Base-by-base conservation (phyloP, 2,888 invertebrate genomes). In the Cyaniris semiargus region DNA sequence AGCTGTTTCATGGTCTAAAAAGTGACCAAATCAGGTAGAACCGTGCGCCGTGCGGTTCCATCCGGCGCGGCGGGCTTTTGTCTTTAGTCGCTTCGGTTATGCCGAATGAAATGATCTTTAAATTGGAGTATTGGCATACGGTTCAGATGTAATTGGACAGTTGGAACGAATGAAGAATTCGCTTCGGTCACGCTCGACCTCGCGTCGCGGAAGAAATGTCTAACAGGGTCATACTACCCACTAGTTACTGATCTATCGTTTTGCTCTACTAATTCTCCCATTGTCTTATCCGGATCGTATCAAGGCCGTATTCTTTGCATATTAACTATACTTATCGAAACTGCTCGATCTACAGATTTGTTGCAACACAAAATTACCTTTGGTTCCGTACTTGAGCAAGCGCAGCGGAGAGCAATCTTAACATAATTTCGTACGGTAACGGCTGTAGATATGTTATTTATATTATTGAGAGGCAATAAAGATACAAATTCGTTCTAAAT, bases 101-200 rank as follows among this genome's bases (percentile, higher is more conserved):
- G 70, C 38, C 70, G 75, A 34, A 48, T 75, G 76, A 79, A 70
- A 77, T 77, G 78, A 76, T 23, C 80, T 76, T 15, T 58, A 53
- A 38, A 76, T 70, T 38, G 31, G 38, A 78, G 44, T 76, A 66
- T 76, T 23, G 79, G 80, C 77, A 76, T 78, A 83, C 77, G 81
- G 84, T 53, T 86, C 84, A 80, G 77, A 75, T 81, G 83, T 82
- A 78, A 82, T 80, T 83, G 83, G 85, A 76, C 76, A 78, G 76
- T 70, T 34, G 76, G 66, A 77, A 56, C 31, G 81, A 83, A 83
- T 79, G 84, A 87, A 87, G 90, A 89, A 91, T 93, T 90, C 82
- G 86, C 83, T 83, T 86, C 84, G 87, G 91, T 90, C 91, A 91
- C 90, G 90, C 84, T 83, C 87, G 92, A 90, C 91, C 93, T 92